These are phyloP conservation scores for Stenodema calcarata DNA, from an alignment of 2,888 invertebrate genomes.

Conservation along the genomic window DNA sequence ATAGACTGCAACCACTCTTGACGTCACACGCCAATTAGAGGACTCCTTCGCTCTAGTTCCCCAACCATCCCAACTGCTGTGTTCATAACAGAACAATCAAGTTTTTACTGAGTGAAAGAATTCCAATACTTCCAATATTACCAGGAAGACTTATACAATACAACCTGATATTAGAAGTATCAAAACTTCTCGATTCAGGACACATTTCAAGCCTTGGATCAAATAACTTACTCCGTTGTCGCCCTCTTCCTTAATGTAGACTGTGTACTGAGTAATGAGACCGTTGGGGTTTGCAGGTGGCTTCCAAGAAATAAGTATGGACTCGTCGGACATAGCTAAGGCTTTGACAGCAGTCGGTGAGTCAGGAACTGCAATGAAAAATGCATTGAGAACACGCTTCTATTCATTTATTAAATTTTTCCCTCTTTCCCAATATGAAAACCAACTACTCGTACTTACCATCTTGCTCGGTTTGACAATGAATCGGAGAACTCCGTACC, in stretches of 20 bases:
- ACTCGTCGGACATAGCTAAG: constrained; percentile 87
- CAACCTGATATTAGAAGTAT: too few relatives aligned
- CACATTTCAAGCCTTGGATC: background rate
- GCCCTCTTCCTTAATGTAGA: constrained; percentile 68
- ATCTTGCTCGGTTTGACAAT: constrained; percentile 95
- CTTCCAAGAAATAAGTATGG: constrained; percentile 92
- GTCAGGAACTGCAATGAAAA: constrained; percentile 76
- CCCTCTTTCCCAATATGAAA: too few relatives aligned
- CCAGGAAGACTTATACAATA: too few relatives aligned
- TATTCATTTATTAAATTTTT: too few relatives aligned
- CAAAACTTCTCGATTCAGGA: too few relatives aligned
- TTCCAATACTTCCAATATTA: too few relatives aligned
- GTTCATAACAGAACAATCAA: too few relatives aligned
- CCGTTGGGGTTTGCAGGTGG: constrained; percentile 93
- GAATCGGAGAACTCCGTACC: constrained; percentile 83
- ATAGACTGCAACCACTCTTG: too few relatives aligned
- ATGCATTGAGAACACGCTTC: background rate
- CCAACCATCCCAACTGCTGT: too few relatives aligned
- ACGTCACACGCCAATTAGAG: too few relatives aligned
- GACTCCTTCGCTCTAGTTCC: too few relatives aligned
- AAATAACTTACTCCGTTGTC: constrained; percentile 23
- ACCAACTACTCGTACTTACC: constrained; percentile 73
- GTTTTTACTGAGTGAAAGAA: too few relatives aligned
- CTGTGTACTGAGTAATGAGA: constrained; percentile 89
- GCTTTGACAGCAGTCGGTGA: constrained; percentile 93